phyloP scores from a whole-genome alignment of 2,888 invertebrate species.

The Tetragonisca angustula region DNA sequence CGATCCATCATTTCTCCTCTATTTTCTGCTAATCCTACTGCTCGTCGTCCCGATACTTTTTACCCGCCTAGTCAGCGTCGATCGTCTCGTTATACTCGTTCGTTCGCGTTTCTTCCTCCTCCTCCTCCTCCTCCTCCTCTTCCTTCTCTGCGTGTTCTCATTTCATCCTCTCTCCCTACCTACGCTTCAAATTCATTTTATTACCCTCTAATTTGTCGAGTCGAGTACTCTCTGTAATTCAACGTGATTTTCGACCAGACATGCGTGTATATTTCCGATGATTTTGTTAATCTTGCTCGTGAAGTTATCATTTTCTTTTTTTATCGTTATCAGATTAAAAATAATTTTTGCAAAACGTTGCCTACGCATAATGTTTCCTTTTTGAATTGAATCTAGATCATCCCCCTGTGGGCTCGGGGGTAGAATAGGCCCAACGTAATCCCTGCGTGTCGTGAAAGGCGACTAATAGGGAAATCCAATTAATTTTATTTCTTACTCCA shows the following conservation, averaged over 20 bases:
- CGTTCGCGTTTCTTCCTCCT: background rate
- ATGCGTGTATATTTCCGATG: background rate
- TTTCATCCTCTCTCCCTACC: background rate
- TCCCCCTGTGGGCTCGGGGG: no score
- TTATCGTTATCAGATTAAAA: no score
- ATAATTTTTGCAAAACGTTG: no score
- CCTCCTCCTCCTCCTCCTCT: no score
- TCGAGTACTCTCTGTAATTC: background rate
- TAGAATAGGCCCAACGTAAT: no score
- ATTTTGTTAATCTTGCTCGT: background rate
- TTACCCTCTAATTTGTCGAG: constrained; percentile 23
- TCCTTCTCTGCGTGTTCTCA: background rate
- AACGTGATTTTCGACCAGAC: background rate
- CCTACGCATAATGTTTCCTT: no score
- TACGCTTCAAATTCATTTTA: constrained; percentile 22
- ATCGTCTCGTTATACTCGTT: constrained; percentile 31
- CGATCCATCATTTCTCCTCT: constrained; percentile 58
- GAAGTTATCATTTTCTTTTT: no score
- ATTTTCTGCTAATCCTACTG: constrained; percentile 54
- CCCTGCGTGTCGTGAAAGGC: no score
- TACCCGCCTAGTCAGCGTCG: constrained; percentile 22
- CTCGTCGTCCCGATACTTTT: constrained; percentile 50
- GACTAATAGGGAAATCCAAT: no score
- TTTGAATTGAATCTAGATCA: no score
- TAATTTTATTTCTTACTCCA: no score